Conservation (phyloP, 2,797 vertebrate species). For the Cossypha polioptera region DNA sequence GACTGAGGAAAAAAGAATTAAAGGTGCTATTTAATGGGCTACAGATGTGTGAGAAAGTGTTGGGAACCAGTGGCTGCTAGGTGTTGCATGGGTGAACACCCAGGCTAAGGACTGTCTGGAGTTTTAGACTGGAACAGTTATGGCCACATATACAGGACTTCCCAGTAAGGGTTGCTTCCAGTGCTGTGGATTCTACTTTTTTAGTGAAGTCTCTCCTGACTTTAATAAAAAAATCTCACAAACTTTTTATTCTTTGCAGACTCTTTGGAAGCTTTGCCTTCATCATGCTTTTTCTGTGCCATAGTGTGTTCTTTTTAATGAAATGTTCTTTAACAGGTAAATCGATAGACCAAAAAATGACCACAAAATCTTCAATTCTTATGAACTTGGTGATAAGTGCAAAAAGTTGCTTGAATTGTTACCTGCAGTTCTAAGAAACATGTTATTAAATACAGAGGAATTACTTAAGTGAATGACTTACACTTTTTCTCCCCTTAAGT, state of each 20-base stretch:
- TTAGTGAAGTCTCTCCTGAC: neutral
- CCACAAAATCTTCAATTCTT: neutral
- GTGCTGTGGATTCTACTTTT: neutral
- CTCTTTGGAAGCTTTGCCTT: neutral
- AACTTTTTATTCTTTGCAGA: neutral
- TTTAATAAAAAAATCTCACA: neutral
- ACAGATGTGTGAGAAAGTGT: neutral
- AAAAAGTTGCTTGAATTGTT: neutral
- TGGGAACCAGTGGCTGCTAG: neutral
- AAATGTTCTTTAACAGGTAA: neutral
- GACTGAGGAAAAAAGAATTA: neutral
- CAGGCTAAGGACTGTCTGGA: neutral
- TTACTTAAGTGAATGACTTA: neutral
- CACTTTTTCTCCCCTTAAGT: neutral
- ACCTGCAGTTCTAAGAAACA: neutral
- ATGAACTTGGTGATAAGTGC: neutral
- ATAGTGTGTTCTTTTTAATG: neutral
- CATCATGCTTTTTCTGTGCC: neutral
- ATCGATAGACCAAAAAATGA: neutral
- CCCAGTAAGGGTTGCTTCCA: neutral
- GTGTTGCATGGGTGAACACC: neutral
- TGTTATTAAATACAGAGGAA: neutral
- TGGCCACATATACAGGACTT: neutral
- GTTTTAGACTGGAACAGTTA: neutral
- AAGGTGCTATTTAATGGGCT: neutral